These are phyloP conservation scores for Conomelus anceps DNA, from an alignment of 2,888 invertebrate genomes.

Conservation along the genomic window DNA sequence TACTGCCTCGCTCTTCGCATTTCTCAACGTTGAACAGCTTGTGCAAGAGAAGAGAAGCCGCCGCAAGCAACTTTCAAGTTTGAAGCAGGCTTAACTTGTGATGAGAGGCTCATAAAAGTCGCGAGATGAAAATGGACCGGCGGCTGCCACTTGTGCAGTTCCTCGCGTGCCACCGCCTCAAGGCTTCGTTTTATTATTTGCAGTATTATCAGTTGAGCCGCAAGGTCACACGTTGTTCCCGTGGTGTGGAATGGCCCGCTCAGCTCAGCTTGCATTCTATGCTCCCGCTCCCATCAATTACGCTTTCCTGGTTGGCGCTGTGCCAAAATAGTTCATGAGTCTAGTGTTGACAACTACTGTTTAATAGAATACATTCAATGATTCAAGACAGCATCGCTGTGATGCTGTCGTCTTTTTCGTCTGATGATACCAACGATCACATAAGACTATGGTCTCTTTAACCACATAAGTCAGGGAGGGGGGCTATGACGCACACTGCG, in stretches of 20 bases:
- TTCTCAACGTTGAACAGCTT: not conserved
- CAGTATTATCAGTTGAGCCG: not conserved
- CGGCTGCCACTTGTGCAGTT: not conserved
- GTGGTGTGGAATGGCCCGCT: too few species aligned
- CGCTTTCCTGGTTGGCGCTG: not conserved
- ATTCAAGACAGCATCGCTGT: not conserved
- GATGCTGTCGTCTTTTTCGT: not conserved
- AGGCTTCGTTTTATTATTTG: not conserved
- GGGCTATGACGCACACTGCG: too few species aligned
- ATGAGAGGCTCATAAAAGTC: not conserved
- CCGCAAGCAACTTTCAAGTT: not conserved
- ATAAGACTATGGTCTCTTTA: too few species aligned
- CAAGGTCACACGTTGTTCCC: not conserved
- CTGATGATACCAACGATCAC: conserved; percentile 19
- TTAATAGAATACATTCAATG: not conserved
- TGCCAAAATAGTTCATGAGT: not conserved
- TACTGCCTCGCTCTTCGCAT: not conserved
- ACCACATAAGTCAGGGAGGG: conserved; percentile 27
- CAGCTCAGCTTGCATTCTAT: not conserved
- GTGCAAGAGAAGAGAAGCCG: not conserved
- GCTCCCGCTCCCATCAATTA: not conserved
- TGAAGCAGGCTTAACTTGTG: not conserved
- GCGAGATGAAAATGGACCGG: not conserved
- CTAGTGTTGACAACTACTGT: not conserved
- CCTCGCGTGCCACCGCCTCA: not conserved